These are phyloP conservation scores for Lobophora halterata DNA, from an alignment of 2,888 invertebrate species.

Conservation along the genomic window DNA sequence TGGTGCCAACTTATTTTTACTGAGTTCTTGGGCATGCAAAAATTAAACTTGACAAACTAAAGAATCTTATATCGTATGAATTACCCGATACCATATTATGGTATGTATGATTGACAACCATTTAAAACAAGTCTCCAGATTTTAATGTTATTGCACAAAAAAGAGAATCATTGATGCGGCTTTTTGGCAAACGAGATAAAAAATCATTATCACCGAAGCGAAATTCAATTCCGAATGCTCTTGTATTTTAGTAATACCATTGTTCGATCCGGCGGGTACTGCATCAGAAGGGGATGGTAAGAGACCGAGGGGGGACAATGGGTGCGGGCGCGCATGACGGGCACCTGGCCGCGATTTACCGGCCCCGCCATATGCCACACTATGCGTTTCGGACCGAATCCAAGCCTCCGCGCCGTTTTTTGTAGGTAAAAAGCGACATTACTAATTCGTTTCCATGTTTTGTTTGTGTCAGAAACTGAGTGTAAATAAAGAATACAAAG, in stretches of 20 bases:
- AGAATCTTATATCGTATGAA: too few species aligned
- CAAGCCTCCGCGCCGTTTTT: conserved; percentile 10
- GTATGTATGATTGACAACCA: too few species aligned
- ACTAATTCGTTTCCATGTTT: conserved; percentile 11
- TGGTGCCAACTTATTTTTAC: too few species aligned
- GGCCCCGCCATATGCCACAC: conserved; percentile 73
- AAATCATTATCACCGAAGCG: conserved; percentile 6
- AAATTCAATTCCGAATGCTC: conserved; percentile 12
- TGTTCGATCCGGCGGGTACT: conserved; percentile 57
- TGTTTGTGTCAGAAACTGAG: too few species aligned
- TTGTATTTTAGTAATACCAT: conserved; percentile 46
- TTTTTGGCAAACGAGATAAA: too few species aligned
- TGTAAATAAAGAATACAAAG: too few species aligned
- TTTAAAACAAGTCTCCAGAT: too few species aligned
- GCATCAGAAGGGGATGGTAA: conserved; percentile 41
- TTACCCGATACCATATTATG: too few species aligned
- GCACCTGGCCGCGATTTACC: conserved; percentile 75
- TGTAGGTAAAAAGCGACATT: conserved; percentile 12
- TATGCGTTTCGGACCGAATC: conserved; percentile 14
- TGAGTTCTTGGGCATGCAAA: too few species aligned
- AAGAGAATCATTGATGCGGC: too few species aligned
- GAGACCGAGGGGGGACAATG: conserved; percentile 54
- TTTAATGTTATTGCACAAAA: too few species aligned
- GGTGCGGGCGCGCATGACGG: conserved; percentile 79
- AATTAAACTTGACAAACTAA: too few species aligned